Evolutionary conservation across 2,888 invertebrate species (phyloP), one percentile per base, ranked within the genome.

Genomic region (Stenotaenia linearis): DNA sequence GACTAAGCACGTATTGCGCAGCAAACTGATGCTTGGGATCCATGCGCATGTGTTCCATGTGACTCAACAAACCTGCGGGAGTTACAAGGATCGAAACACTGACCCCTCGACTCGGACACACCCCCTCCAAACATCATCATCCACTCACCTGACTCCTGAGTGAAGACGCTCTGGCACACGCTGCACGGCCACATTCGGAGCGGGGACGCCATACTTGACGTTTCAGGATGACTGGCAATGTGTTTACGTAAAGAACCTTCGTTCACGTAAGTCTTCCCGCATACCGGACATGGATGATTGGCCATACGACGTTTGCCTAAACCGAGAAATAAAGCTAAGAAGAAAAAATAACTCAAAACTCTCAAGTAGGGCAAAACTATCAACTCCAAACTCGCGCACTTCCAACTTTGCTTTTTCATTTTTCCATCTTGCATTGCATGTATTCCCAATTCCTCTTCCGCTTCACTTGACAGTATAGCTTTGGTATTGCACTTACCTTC

Each of bases 11-110:
- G 87, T 96, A 96, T 85, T 96, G 96, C 32, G 96, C 96, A 56
- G 96, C 96, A 85, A 96, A 96, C 87, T 96, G 96, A 88, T 96
- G 96, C 87, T 96, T 96, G 0, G 96, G 95, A 86, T 96, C 96
- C 95, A 96, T 96, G 84, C 96, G 90, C 96, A 96, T 96, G 86
- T 96, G 95, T 85, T 96, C 96, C 96, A 96, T 96, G 86, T 96
- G 96, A 80, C 94, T 93, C 80, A 96, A 89, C 35, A 96, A 90
- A 85, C 96, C 96, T 96, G 30, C 75, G 75, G 32, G 50, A 50
- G 75, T 35, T 30, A 75, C 37, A 75, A 23, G 37, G n/a, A 75
- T 30, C 37, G 32, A 74, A 74, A 32, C 69, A 23, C 69, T 69
- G 69, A 69, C 69, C 69, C 69, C 69, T 69, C 69, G 50, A 50